Base-by-base conservation (phyloP, 2,113 vertebrate species). In the Dromaius novaehollandiae region DNA sequence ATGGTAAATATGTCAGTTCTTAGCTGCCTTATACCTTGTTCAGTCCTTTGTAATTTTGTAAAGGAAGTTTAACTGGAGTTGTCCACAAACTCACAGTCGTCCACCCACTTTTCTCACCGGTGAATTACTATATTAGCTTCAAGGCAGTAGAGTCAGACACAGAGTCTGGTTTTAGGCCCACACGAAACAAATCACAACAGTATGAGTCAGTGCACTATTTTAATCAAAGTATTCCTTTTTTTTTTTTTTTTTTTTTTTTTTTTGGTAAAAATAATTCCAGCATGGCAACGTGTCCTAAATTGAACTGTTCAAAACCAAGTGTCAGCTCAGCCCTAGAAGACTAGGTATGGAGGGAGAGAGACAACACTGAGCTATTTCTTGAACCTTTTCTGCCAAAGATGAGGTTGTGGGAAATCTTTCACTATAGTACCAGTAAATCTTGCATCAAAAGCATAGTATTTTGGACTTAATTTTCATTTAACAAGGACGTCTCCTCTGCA, bases 401-500 rank as follows among this genome's bases (percentile, higher is more conserved):
- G 75, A 78, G 24, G 30, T 76, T 82, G 34, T 82, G 30, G 66
- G 66, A 90, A 80, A 56, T 56, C 11, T 77, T 86, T 83, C 60
- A 11, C 71, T 80, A 24, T 48, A 34, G 7, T 65, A 24, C 6
- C 63, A 85, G 53, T 65, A 65, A 82, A 80, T 86, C 32, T 77
- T 88, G 44, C 58, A 79, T 55, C 38, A 73, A 83, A 36, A 76
- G 20, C 26, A 58, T 83, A 58, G 42, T 11, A 38, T 88, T 69
- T 53, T 93, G 66, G 56, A 69, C 42, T 80, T 89, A 64, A 61
- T 88, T 94, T 87, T 80, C 25, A 80, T 36, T 94, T 88, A 68
- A 40, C 24, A 61, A 22, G 21, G 42, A 65, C 53, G 24, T 80
- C 63, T 93, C 25, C 75, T 80, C 88, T 91, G 25, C 32, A 36